phyloP scores from a whole-genome alignment of 2,888 invertebrate species.

The Campaea margaritaria region DNA sequence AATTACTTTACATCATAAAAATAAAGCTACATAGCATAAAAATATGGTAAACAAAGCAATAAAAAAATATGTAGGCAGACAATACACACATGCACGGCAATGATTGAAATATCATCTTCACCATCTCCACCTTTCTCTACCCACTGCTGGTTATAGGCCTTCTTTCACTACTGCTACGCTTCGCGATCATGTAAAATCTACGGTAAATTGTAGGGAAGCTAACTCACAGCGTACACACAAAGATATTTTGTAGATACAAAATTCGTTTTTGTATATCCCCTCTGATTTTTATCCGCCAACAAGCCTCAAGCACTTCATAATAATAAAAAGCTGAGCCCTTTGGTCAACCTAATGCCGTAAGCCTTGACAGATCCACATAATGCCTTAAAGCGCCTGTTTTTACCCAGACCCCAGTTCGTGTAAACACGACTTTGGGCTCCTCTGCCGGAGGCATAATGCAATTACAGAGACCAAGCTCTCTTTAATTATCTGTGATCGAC shows the following conservation, averaged over 20 bases:
- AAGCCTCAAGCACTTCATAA: slow-evolving; percentile 38
- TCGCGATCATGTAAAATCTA: no score
- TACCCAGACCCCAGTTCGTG: slow-evolving; percentile 69
- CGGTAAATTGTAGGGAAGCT: no score
- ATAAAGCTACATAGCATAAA: no score
- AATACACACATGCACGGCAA: no score
- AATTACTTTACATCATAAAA: no score
- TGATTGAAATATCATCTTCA: no score
- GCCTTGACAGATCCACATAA: slow-evolving; percentile 64
- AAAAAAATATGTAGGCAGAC: no score
- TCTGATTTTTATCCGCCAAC: slow-evolving; percentile 31
- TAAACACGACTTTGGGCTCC: slow-evolving; percentile 79
- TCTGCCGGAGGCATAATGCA: slow-evolving; percentile 46
- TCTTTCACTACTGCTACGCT: no score
- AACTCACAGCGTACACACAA: neutral
- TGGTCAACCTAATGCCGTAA: slow-evolving; percentile 49
- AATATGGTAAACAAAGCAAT: no score
- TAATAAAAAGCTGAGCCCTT: slow-evolving; percentile 44
- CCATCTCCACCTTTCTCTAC: no score
- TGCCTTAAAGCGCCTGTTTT: slow-evolving; percentile 71
- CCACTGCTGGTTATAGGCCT: no score
- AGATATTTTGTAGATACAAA: neutral
- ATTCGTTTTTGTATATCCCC: neutral
- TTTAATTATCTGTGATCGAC: neutral
- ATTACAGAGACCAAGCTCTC: slow-evolving; percentile 2